These are phyloP conservation scores for Crematogaster levior DNA, from an alignment of 2,888 invertebrate genomes.

Conservation along the genomic window DNA sequence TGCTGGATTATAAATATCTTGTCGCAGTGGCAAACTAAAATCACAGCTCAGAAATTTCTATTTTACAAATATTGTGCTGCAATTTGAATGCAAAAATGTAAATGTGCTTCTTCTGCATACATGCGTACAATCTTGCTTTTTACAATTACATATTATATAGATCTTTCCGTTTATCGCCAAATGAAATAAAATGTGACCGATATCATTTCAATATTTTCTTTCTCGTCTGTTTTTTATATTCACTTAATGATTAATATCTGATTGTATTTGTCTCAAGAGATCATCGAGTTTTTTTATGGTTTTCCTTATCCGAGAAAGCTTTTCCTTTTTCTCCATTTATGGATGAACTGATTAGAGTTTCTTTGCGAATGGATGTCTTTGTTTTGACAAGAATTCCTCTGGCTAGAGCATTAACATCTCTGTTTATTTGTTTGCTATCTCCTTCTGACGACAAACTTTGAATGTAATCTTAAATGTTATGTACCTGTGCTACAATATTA, in stretches of 20 bases:
- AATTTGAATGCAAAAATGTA: background rate
- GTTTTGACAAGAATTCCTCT: conserved; percentile 30
- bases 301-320: too few species aligned
- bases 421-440: conserved; percentile 28
- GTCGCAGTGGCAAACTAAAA: too few species aligned
- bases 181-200: background rate
- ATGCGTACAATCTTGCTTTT: background rate
- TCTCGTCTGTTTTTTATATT: conserved; percentile 1
- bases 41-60: background rate
- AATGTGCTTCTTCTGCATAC: background rate
- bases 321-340: background rate
- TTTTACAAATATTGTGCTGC: background rate
- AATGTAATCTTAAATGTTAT: conserved; percentile 25
- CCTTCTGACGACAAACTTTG: conserved; percentile 6
- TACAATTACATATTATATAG: background rate
- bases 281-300: background rate
- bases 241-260: conserved; percentile 16
- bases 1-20: background rate
- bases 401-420: conserved; percentile 15
- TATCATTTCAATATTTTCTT: background rate
- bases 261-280: conserved; percentile 1
- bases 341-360: conserved; percentile 27
- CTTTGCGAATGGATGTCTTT: conserved; percentile 27
- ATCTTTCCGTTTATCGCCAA: background rate
- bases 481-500: conserved; percentile 1